Evolutionary conservation across 2,888 invertebrate genomes (phyloP), one percentile per base, ranked within the genome.

Genomic region (Encarsia formosa): DNA sequence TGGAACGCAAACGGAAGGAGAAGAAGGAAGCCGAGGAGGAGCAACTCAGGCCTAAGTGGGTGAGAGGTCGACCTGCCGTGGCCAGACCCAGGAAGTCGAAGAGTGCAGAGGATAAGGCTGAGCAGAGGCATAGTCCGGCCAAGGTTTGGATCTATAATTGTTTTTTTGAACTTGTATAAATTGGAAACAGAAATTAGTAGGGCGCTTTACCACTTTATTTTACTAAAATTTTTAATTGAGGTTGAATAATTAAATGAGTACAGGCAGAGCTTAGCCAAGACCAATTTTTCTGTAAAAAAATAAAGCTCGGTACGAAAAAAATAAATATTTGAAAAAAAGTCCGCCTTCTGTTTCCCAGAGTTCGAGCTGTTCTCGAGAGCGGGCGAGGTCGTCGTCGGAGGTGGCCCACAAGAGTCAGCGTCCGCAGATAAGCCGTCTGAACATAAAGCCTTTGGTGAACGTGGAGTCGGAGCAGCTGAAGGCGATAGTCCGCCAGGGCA

Each of bases 401-500:
- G 4, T 65, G 64, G 23, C 59, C 54, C 4, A 56, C 52, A 3
- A 63, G 58, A 35, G 64, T 2, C 26, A 26, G 1, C 23, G 19
- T 11, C 38, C 20, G 1, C 19, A n/a, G 4, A 42, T 45, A 15
- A 34, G 24, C n/a, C 46, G 49, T 1, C 32, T 41, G 5, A 47
- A 49, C 45, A 61, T 74, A 3, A 68, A 68, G 24, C 74, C 73
- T 1, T 52, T 69, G 50, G 63, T 69, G n/a, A 73, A 72, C 59
- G 68, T 69, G 15, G 73, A 73, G 49, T 73, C 74, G 2, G 73
- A 73, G 44, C 74, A 73, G 42, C 49, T 72, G 34, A 72, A 68
- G 40, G 73, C 71, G 0, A 73, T 73, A 32, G 69, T 73, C 43
- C 65, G 71, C 4, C 71, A 78, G 46, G 73, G 77, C 1, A 63